These are phyloP conservation scores for Zophobas atratus DNA, from an alignment of 1,140 invertebrate species.

Conservation along the genomic window DNA sequence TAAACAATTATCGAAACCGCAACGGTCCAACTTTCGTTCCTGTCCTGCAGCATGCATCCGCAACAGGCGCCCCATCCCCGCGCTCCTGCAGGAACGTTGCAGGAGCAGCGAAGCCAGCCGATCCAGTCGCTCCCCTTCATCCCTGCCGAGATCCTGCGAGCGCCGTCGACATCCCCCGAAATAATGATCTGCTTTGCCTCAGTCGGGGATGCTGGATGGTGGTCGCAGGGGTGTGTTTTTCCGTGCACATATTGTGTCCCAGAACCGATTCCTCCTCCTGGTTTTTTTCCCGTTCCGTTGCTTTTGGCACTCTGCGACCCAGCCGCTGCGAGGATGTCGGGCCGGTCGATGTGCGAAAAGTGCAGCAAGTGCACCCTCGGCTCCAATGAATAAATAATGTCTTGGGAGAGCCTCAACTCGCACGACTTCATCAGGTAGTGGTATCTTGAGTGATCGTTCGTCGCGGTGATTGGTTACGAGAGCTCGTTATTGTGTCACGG, in stretches of 20 bases:
- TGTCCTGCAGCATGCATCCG: neutral
- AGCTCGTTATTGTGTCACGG: neutral
- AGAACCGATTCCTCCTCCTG: neutral
- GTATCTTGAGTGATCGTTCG: slow-evolving; percentile 6
- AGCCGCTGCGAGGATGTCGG: too few relatives aligned
- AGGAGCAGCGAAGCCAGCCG: slow-evolving; percentile 9
- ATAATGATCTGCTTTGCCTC: slow-evolving; percentile 36
- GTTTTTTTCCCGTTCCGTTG: neutral
- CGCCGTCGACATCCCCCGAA: slow-evolving; percentile 19
- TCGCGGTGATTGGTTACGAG: neutral
- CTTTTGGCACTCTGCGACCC: too few relatives aligned
- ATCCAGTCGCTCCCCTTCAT: slow-evolving; percentile 5
- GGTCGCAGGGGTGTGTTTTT: slow-evolving; percentile 45
- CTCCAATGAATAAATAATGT: slow-evolving; percentile 44
- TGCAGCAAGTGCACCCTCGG: neutral
- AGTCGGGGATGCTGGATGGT: slow-evolving; percentile 45
- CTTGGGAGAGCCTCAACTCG: slow-evolving; percentile 54
- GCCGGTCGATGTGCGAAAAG: too few relatives aligned
- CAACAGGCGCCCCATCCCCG: neutral
- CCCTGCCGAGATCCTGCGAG: slow-evolving; percentile 28
- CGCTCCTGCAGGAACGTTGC: neutral
- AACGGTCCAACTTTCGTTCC: neutral
- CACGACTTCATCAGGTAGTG: slow-evolving; percentile 55
- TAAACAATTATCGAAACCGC: too few relatives aligned
- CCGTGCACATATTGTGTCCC: slow-evolving; percentile 11